Base-by-base conservation (phyloP, 2,113 vertebrate species). In the Entosphenus tridentatus region DNA sequence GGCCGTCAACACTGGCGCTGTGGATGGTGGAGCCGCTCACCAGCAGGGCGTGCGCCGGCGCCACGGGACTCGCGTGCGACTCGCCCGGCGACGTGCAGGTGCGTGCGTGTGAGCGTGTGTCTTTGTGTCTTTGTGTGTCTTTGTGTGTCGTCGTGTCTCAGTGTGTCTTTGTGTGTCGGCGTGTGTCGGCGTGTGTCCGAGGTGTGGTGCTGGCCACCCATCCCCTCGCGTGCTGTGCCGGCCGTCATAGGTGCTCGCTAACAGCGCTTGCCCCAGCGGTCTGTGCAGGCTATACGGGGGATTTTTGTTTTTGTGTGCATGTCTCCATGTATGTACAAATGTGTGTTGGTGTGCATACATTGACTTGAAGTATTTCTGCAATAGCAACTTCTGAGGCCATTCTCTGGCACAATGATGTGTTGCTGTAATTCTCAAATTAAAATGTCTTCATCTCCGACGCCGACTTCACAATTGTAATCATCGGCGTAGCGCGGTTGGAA, bases 11-110 rank as follows among this genome's bases (percentile, higher is more conserved):
- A 0, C 71, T 92, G 21, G 89, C 90, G 0, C 85, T 98, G 73
- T 96, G 92, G 90, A 76, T 96, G 56, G 92, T 97, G 57, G 93
- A 97, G 70, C 86, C 89, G 0, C 87, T 98, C n/a, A 98, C 92
- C 0, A 81, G 80, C 16, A 95, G 91, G 70, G 85, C 85, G 68
- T 95, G 93, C 71, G 75, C 77, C 1, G 89, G 89, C 57, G 82
- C 82, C 2, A 76, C 57, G 2, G 79, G 76, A 0, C 88, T 88
- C 75, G 21, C 62, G 10, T n/a, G 21, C n/a, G n/a, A 16, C 21
- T 65, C 62, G 21, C 21, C n/a, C 62, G 2, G n/a, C 8, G 21
- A n/a, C 9, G 62, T 21, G 21, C 62, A 65, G 62, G 21, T n/a
- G 62, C 62, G 21, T 18, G 21, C n/a, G 10, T 65, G 18, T 9